phyloP scores from a whole-genome alignment of 2,888 invertebrate species.

The Muscina levida region DNA sequence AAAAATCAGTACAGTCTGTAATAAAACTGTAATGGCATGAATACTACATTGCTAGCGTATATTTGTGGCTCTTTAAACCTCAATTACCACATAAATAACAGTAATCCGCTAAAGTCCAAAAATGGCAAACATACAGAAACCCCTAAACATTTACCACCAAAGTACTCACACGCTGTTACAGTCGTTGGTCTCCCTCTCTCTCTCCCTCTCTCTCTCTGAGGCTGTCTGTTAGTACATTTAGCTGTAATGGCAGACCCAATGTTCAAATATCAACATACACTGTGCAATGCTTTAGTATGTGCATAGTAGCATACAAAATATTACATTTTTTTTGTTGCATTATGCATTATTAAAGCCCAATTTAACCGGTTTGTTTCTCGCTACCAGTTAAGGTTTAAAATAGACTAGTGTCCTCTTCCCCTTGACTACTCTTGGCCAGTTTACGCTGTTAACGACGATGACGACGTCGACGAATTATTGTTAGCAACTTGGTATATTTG shows the following conservation, averaged over 20 bases:
- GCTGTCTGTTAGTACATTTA: too few relatives aligned
- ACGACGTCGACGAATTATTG: too few relatives aligned
- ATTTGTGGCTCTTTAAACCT: constrained; percentile 44
- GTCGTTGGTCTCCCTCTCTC: too few relatives aligned
- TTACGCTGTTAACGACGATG: too few relatives aligned
- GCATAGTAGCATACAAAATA: too few relatives aligned
- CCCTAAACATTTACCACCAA: constrained; percentile 14
- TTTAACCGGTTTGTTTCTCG: constrained; percentile 46
- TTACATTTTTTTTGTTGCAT: constrained; percentile 32
- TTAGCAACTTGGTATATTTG: too few relatives aligned
- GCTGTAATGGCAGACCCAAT: constrained; percentile 35
- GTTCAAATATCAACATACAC: constrained; percentile 17
- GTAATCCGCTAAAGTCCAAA: constrained; percentile 63
- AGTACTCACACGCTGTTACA: constrained; percentile 39
- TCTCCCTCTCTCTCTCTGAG: too few relatives aligned
- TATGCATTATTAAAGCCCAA: constrained; percentile 56
- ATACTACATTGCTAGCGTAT: constrained; percentile 40
- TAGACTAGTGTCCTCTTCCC: too few relatives aligned
- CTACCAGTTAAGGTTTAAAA: not conserved
- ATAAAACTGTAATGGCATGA: constrained; percentile 49
- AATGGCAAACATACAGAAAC: constrained; percentile 33
- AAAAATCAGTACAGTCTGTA: constrained; percentile 23
- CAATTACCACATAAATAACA: constrained; percentile 63
- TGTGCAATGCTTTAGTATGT: too few relatives aligned
- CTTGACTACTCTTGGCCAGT: too few relatives aligned